These are phyloP conservation scores for Melipona bicolor DNA, from an alignment of 2,888 invertebrate genomes.

Conservation along the genomic window DNA sequence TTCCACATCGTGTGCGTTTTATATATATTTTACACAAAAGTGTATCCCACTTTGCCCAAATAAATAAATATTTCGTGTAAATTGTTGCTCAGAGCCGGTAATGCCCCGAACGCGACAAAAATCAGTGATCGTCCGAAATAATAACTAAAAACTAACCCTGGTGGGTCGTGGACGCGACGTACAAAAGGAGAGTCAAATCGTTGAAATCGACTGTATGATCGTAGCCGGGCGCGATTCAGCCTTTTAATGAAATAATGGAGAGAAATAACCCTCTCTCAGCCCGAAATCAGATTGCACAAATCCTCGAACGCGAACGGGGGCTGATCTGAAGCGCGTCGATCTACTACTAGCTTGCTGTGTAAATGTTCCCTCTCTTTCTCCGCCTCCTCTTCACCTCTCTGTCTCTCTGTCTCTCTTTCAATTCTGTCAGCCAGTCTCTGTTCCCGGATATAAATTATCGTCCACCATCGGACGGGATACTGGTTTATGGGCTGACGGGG, in stretches of 20 bases:
- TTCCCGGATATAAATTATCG: conserved; percentile 59
- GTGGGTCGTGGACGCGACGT: neutral
- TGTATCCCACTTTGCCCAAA: too few relatives aligned
- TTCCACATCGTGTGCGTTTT: too few relatives aligned
- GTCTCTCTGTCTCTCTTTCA: neutral
- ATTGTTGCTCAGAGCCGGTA: too few relatives aligned
- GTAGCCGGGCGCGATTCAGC: neutral
- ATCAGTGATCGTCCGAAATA: too few relatives aligned
- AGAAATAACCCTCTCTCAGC: conserved; percentile 33
- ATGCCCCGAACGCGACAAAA: neutral
- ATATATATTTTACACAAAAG: too few relatives aligned
- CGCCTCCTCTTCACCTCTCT: neutral
- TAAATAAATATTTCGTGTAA: too few relatives aligned
- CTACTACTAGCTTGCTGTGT: conserved; percentile 32
- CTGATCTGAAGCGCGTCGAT: conserved; percentile 33
- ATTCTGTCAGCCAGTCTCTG: conserved; percentile 43
- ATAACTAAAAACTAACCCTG: neutral
- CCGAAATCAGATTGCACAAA: conserved; percentile 43
- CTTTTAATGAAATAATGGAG: conserved; percentile 47
- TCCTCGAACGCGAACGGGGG: conserved; percentile 31
- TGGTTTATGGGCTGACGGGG: conserved; percentile 42
- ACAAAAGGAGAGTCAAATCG: neutral
- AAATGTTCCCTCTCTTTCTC: conserved; percentile 24
- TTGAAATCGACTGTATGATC: neutral
- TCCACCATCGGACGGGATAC: conserved; percentile 46